Conservation (phyloP, 2,888 invertebrate genomes). For the Tipula vernalis region DNA sequence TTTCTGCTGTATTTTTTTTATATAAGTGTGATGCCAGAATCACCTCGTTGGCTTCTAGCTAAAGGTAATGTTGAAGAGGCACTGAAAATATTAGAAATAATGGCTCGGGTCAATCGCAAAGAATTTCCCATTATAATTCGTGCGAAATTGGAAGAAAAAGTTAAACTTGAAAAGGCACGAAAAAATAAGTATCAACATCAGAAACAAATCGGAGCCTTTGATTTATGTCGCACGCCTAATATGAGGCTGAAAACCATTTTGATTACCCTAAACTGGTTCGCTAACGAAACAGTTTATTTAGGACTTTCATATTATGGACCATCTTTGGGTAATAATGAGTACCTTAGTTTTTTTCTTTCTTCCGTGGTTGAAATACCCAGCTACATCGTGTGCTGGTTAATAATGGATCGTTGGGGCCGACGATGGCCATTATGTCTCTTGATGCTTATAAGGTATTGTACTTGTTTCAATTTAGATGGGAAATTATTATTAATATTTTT, state of each 20-base stretch:
- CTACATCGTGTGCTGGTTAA: constrained; percentile 73
- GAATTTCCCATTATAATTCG: constrained; percentile 61
- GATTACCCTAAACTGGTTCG: constrained; percentile 83
- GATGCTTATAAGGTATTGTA: constrained; percentile 62
- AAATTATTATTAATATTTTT: background rate
- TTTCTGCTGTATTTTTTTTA: constrained; percentile 74
- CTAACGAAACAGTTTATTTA: constrained; percentile 84
- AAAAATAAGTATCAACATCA: constrained; percentile 35
- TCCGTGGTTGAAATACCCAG: constrained; percentile 82
- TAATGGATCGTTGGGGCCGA: constrained; percentile 80
- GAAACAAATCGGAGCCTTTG: constrained; percentile 33
- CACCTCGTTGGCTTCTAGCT: constrained; percentile 82
- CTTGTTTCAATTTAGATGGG: background rate
- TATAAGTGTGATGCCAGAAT: constrained; percentile 80
- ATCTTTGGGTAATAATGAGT: constrained; percentile 74
- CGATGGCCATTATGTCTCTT: constrained; percentile 79
- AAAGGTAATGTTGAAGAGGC: constrained; percentile 73
- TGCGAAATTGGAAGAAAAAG: constrained; percentile 57
- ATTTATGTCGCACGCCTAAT: constrained; percentile 59
- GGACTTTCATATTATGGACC: constrained; percentile 87
- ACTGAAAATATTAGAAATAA: constrained; percentile 57
- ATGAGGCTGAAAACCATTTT: constrained; percentile 77
- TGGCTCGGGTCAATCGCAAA: constrained; percentile 67
- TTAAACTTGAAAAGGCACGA: constrained; percentile 49
- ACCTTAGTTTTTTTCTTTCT: constrained; percentile 78